These are phyloP conservation scores for Anoplophora glabripennis DNA, from an alignment of 1,140 invertebrate genomes.

Conservation along the genomic window DNA sequence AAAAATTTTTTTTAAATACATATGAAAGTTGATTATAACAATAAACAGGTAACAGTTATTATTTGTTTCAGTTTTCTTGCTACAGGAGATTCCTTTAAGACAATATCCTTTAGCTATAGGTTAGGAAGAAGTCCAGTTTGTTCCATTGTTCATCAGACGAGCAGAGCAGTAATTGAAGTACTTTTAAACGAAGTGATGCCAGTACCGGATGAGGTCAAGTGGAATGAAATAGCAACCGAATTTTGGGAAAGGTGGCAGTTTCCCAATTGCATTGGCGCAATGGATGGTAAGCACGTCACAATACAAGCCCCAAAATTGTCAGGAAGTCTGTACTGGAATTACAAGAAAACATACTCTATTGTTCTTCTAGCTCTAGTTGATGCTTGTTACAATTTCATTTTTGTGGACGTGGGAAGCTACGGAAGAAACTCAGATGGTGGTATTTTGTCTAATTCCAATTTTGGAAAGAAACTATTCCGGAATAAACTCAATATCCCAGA, in stretches of 20 bases:
- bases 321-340: conserved; percentile 48
- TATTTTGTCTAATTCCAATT: conserved; percentile 33
- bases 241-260: conserved; percentile 44
- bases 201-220: conserved; percentile 28
- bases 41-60: too few relatives aligned
- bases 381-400: conserved; percentile 48
- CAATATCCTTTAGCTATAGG: conserved; percentile 39
- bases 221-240: conserved; percentile 33
- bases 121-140: conserved; percentile 36
- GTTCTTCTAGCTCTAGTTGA: conserved; percentile 50
- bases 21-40: too few relatives aligned
- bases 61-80: conserved; percentile 28
- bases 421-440: conserved; percentile 47
- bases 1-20: too few relatives aligned
- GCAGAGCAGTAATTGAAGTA: conserved; percentile 24
- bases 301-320: conserved; percentile 41
- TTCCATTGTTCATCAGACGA: conserved; percentile 37
- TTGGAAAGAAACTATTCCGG: conserved; percentile 22
- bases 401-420: conserved; percentile 49
- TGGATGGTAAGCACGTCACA: conserved; percentile 30
- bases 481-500: conserved; percentile 23
- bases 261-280: conserved; percentile 46
- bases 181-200: conserved; percentile 36
- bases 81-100: conserved; percentile 27
- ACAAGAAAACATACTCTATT: conserved; percentile 48